Percentiles rank a stretch among this genome's conserved stretches.
These are phyloP conservation scores for Papilio xuthus DNA, from an alignment of 1,140 invertebrate genomes.

Conservation along the genomic window DNA sequence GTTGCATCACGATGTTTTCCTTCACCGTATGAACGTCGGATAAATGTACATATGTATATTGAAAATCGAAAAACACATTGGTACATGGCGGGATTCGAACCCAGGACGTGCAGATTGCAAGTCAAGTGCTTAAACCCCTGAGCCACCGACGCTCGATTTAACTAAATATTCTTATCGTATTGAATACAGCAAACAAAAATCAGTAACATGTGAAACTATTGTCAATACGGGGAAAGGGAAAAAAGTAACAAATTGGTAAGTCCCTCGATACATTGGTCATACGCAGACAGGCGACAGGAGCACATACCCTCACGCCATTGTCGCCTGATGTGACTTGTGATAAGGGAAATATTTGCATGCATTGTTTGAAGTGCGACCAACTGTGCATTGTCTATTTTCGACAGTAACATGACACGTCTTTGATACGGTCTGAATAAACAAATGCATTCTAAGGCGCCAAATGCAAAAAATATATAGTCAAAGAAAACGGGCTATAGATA, in stretches of 20 bases:
- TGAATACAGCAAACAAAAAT: not conserved
- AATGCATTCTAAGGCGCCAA: not conserved
- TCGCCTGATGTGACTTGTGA: slow-evolving; percentile 3
- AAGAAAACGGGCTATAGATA: too few relatives aligned
- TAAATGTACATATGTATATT: too few relatives aligned
- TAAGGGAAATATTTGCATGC: slow-evolving; percentile 20
- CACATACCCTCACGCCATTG: slow-evolving; percentile 18
- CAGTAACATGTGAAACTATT: slow-evolving; percentile 13
- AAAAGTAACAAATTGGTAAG: slow-evolving; percentile 1
- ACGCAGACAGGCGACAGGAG: not conserved
- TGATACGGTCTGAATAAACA: slow-evolving; percentile 26
- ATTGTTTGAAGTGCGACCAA: slow-evolving; percentile 18
- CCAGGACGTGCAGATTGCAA: too few relatives aligned
- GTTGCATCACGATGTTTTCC: too few relatives aligned
- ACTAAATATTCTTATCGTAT: not conserved
- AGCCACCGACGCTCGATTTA: too few relatives aligned
- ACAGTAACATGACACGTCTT: slow-evolving; percentile 37
- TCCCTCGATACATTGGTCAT: not conserved
- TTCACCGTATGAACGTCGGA: too few relatives aligned
- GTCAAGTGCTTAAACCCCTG: too few relatives aligned
- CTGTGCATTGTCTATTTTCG: slow-evolving; percentile 33
- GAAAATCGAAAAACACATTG: too few relatives aligned
- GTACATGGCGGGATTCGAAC: too few relatives aligned
- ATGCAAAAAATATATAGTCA: not conserved
- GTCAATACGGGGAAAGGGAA: slow-evolving; percentile 1